Evolutionary conservation across 2,888 invertebrate genomes (phyloP).

Genomic region (Drosophila paramelanica): DNA sequence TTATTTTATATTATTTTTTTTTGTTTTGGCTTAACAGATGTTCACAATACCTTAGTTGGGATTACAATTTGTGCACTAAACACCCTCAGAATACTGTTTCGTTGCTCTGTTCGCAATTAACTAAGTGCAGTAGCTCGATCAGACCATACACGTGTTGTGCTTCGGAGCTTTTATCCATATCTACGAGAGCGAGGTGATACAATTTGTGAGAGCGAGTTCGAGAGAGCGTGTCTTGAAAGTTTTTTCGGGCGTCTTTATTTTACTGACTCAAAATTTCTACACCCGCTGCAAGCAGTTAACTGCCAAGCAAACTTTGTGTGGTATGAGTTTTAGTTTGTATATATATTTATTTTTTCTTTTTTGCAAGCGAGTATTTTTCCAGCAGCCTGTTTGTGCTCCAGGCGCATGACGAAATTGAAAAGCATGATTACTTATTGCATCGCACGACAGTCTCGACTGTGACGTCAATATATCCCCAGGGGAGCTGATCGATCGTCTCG

Average conservation of each 20-base stretch:
- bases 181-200: neutral
- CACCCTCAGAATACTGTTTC: slow-evolving; percentile 30
- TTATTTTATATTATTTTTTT: neutral
- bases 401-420: slow-evolving; percentile 66
- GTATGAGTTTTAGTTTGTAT: neutral
- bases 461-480: slow-evolving; percentile 65
- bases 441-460: slow-evolving; percentile 32
- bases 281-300: slow-evolving; percentile 22
- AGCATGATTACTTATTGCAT: slow-evolving; percentile 42
- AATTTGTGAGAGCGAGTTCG: neutral
- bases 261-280: slow-evolving; percentile 13
- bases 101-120: slow-evolving; percentile 15
- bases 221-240: slow-evolving; percentile 48
- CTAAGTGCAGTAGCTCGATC: slow-evolving; percentile 16
- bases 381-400: slow-evolving; percentile 39
- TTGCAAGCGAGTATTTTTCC: slow-evolving; percentile 47
- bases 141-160: slow-evolving; percentile 38
- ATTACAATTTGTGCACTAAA: slow-evolving; percentile 17
- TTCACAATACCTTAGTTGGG: slow-evolving; percentile 23
- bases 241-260: neutral
- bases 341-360: neutral
- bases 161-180: slow-evolving; percentile 43
- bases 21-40: neutral
- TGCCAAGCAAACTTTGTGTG: neutral
- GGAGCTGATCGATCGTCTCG: slow-evolving; percentile 39